phyloP scores from a whole-genome alignment of 2,797 vertebrate species.

The Rhodeus uyekii region DNA sequence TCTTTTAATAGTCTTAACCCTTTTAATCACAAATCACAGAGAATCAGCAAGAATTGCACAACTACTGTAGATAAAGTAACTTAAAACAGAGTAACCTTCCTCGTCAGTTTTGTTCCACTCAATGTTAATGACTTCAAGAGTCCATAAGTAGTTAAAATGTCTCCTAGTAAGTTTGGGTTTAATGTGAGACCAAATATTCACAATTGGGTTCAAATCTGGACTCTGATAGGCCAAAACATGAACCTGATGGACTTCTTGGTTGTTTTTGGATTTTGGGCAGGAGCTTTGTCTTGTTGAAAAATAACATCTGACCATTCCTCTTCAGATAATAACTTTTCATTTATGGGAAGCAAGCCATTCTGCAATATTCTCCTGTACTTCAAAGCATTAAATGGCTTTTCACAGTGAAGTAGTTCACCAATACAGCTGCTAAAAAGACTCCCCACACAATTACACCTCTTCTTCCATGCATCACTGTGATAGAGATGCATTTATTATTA shows the following conservation, averaged over 20 bases:
- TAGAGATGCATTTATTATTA: neutral
- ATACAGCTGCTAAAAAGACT: neutral
- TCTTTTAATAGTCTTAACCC: neutral
- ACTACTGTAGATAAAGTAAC: neutral
- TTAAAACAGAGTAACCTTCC: neutral
- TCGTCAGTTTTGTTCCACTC: neutral
- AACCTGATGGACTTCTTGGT: no score
- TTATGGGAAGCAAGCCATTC: neutral
- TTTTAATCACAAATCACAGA: neutral
- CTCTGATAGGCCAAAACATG: no score
- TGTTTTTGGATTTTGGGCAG: no score
- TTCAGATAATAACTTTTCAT: neutral
- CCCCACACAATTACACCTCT: neutral
- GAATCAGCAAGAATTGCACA: neutral
- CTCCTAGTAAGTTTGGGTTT: neutral
- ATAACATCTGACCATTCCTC: neutral
- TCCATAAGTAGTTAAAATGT: neutral
- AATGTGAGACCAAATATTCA: neutral
- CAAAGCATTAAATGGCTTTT: neutral
- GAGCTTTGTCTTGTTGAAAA: neutral
- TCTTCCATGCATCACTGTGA: neutral
- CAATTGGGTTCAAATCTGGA: no score
- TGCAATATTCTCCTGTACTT: neutral
- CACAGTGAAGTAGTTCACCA: neutral
- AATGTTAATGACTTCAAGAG: neutral